Conservation (phyloP, 1,140 invertebrate species). For the Myzus persicae region DNA sequence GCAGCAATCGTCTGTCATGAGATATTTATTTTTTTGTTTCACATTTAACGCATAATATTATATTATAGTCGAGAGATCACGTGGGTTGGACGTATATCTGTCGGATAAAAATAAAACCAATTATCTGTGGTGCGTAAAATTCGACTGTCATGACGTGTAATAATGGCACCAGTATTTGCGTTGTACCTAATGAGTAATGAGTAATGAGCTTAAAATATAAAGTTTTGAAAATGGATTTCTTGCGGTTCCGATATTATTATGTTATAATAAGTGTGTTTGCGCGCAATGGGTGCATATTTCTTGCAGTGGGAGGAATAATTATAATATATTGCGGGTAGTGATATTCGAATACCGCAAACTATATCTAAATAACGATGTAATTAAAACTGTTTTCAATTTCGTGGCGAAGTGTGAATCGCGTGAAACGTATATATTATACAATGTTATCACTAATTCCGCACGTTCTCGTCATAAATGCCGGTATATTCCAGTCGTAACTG, state of each 20-base stretch:
- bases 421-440: not conserved
- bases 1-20: not conserved
- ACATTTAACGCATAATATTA: not conserved
- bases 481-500: not conserved
- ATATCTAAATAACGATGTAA: not conserved
- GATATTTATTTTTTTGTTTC: not conserved
- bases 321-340: not conserved
- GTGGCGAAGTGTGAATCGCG: not conserved
- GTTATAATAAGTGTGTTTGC: not conserved
- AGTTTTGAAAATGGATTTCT: not conserved
- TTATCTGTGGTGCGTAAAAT: not conserved
- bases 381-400: not conserved
- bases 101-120: constrained; percentile 2
- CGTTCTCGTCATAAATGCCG: not conserved
- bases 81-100: not conserved
- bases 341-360: not conserved
- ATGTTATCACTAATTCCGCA: not conserved
- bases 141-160: not conserved
- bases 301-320: not conserved
- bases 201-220: not conserved
- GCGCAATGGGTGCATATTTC: not conserved
- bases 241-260: not conserved
- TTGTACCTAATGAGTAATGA: too few species aligned
- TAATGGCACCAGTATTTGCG: not conserved
- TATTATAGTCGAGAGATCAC: not conserved